Evolutionary conservation across 2,797 vertebrate genomes (phyloP).

Genomic region (Lemur catta): DNA sequence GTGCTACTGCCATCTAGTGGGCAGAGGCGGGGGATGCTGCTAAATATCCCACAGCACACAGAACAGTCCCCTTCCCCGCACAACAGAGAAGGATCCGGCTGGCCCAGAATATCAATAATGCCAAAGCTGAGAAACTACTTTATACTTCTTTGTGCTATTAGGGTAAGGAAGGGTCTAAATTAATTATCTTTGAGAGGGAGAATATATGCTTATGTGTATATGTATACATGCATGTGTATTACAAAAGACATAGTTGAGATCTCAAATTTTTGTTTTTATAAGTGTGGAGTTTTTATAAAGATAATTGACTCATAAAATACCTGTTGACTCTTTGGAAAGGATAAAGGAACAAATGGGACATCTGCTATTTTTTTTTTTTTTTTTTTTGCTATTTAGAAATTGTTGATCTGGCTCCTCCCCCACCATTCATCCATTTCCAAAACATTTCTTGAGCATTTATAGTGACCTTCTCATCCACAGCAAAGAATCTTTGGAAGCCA

Average conservation of each 20-base stretch:
- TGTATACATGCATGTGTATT: not conserved
- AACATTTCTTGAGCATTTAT: not conserved
- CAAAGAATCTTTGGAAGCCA: not conserved
- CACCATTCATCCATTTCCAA: not conserved
- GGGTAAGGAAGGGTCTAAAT: not conserved
- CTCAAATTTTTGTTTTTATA: not conserved
- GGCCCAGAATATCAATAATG: not conserved
- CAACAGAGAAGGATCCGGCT: not conserved
- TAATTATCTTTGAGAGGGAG: not conserved
- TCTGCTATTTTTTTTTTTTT: not conserved
- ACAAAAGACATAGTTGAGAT: not conserved
- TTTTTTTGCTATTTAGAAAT: constrained; percentile 19
- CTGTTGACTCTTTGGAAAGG: not conserved
- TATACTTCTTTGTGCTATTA: not conserved
- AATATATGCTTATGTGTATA: not conserved
- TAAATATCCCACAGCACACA: not conserved
- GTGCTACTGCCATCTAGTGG: not conserved
- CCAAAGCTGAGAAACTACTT: not conserved
- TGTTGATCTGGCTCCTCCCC: not conserved
- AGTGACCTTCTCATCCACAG: not conserved
- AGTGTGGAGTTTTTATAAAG: not conserved
- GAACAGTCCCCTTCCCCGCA: not conserved
- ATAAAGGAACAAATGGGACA: not conserved
- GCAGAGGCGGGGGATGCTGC: not conserved
- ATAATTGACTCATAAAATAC: not conserved